Evolutionary conservation across 1,140 invertebrate genomes (phyloP).

Genomic region (Cyphomyrmex costatus): DNA sequence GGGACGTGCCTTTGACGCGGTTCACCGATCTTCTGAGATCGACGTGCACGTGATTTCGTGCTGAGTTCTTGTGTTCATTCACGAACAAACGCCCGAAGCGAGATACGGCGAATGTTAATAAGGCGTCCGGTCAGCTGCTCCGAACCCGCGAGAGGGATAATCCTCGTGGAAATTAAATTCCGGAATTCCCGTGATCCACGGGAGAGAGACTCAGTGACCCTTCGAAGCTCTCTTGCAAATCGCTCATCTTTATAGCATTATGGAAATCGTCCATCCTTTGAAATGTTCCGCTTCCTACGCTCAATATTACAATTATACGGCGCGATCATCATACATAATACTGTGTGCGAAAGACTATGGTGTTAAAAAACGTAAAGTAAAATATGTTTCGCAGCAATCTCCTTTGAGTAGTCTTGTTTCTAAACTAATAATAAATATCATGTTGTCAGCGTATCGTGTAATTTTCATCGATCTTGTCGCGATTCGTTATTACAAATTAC

Average conservation of each 20-base stretch:
- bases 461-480: constrained; percentile 45
- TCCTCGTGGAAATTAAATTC: constrained; percentile 74
- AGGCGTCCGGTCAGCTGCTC: constrained; percentile 71
- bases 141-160: constrained; percentile 62
- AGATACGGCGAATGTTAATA: constrained; percentile 80
- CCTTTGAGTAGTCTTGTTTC: not conserved
- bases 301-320: constrained; percentile 19
- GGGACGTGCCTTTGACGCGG: constrained; percentile 49
- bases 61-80: constrained; percentile 76
- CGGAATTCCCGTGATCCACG: constrained; percentile 55
- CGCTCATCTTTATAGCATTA: constrained; percentile 38
- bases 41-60: constrained; percentile 67
- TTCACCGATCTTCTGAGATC: constrained; percentile 66
- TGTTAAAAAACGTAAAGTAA: not conserved
- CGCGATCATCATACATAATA: constrained; percentile 6
- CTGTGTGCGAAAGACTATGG: constrained; percentile 9
- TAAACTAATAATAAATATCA: constrained; percentile 28
- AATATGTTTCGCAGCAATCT: not conserved
- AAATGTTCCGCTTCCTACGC: constrained; percentile 36
- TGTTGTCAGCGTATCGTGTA: constrained; percentile 24
- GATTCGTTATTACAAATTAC: constrained; percentile 24
- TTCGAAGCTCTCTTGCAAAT: constrained; percentile 31
- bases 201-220: constrained; percentile 10
- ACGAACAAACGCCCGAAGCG: constrained; percentile 78
- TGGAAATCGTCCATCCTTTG: constrained; percentile 31